Base-by-base conservation (phyloP, 2,888 invertebrate species). In the Diaperis boleti region DNA sequence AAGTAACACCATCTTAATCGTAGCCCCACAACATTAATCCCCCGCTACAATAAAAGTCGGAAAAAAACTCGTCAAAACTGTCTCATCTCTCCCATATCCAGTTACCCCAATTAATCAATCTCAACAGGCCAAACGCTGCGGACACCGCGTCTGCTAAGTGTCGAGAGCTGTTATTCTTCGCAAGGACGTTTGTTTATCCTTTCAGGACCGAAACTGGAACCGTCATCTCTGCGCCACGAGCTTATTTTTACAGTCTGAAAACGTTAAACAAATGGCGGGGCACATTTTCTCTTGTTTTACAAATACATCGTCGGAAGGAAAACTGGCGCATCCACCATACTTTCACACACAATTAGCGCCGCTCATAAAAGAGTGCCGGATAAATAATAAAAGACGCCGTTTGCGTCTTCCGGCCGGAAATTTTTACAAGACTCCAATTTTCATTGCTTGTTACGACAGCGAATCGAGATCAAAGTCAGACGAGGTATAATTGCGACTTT, bases 201-300 rank as follows among this genome's bases (percentile, higher is more conserved):
- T 59, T 60, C 67, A 64, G 61, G 59, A 57, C 52, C 59, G 56
- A 64, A 60, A 67, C 62, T 67, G 69, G 67, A 70, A 66, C 63
- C 63, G 39, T 39, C 37, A 33, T 59, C 45, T 18, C 42, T 52
- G 37, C 41, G 35, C 60, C 50, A 64, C 26, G 56, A 59, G 60
- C 56, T 64, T 64, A 64, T 64, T 64, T 64, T 60, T 55, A 33
- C 41, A 64, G 56, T 37, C 55, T 29, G 13, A 55, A 59, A 60
- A 59, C 50, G 64, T 49, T 60, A 49, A 26, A 59, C 50, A 61
- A 60, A 60, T 55, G 55, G 55, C 59, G 11, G 13, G 11, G 20
- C 13, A 50, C 59, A 52, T 44, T 60, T 49, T 26, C 49, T 59
- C 52, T 31, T 44, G 52, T 52, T 52, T 60, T 60, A 47, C 41